Base-by-base conservation (phyloP, 1,140 invertebrate genomes). In the Cepaea nemoralis region DNA sequence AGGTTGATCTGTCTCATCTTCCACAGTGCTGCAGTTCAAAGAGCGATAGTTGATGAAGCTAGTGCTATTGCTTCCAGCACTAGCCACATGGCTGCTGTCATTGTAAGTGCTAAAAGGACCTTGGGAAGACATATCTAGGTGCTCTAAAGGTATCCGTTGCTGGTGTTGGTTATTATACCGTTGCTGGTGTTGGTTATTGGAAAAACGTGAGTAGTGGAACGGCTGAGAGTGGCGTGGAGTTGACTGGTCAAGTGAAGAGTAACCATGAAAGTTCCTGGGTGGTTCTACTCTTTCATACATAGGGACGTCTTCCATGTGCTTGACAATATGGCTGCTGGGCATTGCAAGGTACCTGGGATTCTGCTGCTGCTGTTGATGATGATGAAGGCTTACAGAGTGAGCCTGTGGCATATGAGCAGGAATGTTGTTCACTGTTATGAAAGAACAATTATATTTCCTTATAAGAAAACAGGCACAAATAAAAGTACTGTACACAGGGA, bases 221-320 rank as follows among this genome's bases (percentile, higher is more conserved):
- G 55, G 5, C 59, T 33, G 50, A 16, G 74, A 33, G 22, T 69
- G 66, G 42, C n/a, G 2, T 19, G 78, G 69, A 33, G 78, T 69
- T 2, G 73, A 77, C 48, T 77, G 66, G 19, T 55, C 40, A 16
- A 67, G 55, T 35, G 82, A 40, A 33, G 77, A 55, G 2, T 73
- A 42, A 27, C 37, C 59, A 40, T 84, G 81, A 22, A 45, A 55
- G 22, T 40, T 69, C 22, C 42, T 27, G 31, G 70, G 16, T 45
- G 82, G 73, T 71, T 88, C 86, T n/a, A 88, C 82, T 31, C 87
- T 86, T 82, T 88, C 87, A 83, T 89, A 86, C 84, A 86, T 80
- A 50, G 87, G 88, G 24, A 91, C 91, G 82, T 91, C 91, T 63
- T 91, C 87, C 89, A 91, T 91, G 66, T 89, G 87, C 42, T 90